Conservation (phyloP, 2,888 invertebrate genomes). For the Eupithecia abbreviata region DNA sequence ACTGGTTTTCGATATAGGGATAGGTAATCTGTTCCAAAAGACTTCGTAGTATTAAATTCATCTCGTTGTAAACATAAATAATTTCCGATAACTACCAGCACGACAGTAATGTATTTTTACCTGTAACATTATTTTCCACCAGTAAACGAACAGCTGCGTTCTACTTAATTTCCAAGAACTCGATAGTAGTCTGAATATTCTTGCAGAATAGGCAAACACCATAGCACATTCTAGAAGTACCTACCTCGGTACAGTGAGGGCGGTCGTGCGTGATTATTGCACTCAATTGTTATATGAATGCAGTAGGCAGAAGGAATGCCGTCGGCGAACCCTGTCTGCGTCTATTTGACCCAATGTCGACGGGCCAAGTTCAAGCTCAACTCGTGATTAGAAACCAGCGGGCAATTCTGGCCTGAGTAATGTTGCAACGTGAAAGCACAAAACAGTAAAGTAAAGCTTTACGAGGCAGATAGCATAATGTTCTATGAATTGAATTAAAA, state of each 20-base stretch:
- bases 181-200: constrained; percentile 45
- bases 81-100: constrained; percentile 7
- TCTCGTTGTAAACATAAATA: constrained; percentile 16
- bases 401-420: constrained; percentile 54
- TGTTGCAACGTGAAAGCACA: constrained; percentile 66
- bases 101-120: constrained; percentile 28
- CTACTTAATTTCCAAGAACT: constrained; percentile 50
- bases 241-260: constrained; percentile 26
- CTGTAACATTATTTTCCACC: constrained; percentile 28
- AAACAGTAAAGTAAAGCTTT: constrained; percentile 57
- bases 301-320: constrained; percentile 52
- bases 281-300: constrained; percentile 58
- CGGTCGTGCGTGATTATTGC: constrained; percentile 46
- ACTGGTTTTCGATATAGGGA: constrained; percentile 1
- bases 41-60: constrained; percentile 32
- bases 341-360: constrained; percentile 67
- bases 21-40: neutral
- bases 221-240: constrained; percentile 25
- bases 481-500: constrained; percentile 69
- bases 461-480: constrained; percentile 64
- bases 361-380: constrained; percentile 72
- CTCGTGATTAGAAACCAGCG: constrained; percentile 51
- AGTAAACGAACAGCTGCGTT: constrained; percentile 44
- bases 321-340: constrained; percentile 45
- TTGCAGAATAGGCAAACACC: constrained; percentile 42